Evolutionary conservation across 2,888 invertebrate genomes (phyloP).

Genomic region (Hydroisotoma schaefferi): DNA sequence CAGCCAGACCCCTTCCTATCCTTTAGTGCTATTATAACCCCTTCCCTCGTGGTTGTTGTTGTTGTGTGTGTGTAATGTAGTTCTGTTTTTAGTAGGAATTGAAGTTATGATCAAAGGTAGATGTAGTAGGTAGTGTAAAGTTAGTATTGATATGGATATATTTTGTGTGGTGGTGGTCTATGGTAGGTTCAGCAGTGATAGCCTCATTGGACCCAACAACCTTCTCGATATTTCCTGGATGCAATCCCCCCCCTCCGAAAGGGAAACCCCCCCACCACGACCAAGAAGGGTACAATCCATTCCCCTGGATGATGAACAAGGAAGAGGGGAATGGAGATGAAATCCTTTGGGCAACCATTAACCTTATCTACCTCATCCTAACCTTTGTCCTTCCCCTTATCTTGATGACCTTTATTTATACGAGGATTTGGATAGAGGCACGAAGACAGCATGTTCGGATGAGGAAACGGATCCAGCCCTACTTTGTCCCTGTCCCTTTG

Average conservation of each 20-base stretch:
- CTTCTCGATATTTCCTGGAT: constrained; percentile 15
- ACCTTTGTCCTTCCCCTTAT: constrained; percentile 38
- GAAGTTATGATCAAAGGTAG: too few species aligned
- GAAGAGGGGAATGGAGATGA: background rate
- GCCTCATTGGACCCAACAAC: constrained; percentile 18
- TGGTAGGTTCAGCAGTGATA: constrained; percentile 15
- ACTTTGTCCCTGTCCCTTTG: constrained; percentile 21
- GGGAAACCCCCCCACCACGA: background rate
- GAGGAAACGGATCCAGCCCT: constrained; percentile 31
- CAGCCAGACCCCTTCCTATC: too few species aligned
- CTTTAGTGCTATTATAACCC: too few species aligned
- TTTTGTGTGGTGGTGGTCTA: background rate
- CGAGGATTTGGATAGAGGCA: constrained; percentile 39
- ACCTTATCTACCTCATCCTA: constrained; percentile 28
- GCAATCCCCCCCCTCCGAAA: background rate
- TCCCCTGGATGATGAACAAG: too few species aligned
- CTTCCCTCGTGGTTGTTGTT: too few species aligned
- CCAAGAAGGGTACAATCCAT: background rate
- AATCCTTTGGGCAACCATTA: constrained; percentile 32
- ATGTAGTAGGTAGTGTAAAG: too few species aligned
- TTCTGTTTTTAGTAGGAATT: too few species aligned
- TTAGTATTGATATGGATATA: background rate
- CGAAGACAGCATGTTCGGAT: constrained; percentile 33
- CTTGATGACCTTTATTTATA: constrained; percentile 39
- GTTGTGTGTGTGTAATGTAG: too few species aligned